phyloP scores from a whole-genome alignment of 2,888 invertebrate genomes.

The Priocnemis perturbator region DNA sequence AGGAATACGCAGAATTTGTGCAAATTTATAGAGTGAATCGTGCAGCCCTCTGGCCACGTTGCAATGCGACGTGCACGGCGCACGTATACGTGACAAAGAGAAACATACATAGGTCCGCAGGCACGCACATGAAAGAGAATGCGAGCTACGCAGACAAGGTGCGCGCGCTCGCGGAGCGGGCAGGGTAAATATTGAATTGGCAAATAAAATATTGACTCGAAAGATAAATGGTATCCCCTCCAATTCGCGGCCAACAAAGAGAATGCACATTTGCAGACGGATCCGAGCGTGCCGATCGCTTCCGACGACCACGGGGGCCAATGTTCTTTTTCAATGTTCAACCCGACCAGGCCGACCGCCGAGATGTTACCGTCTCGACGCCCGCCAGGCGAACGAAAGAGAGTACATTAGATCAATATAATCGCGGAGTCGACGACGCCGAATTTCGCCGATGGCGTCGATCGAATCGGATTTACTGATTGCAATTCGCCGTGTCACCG shows the following conservation, averaged over 20 bases:
- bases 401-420: constrained; percentile 7
- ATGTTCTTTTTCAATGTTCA: background rate
- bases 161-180: too few relatives aligned
- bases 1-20: too few relatives aligned
- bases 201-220: constrained; percentile 6
- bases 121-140: background rate
- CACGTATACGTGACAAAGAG: too few relatives aligned
- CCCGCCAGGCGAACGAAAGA: background rate
- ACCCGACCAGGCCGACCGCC: background rate
- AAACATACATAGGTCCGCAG: too few relatives aligned
- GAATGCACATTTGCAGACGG: background rate
- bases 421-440: constrained; percentile 3
- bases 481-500: background rate
- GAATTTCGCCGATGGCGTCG: background rate
- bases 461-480: constrained; percentile 7
- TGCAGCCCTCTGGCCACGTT: too few relatives aligned
- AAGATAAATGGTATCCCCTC: background rate
- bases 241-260: background rate
- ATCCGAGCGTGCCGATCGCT: background rate
- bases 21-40: too few relatives aligned
- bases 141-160: background rate
- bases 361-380: background rate
- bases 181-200: background rate
- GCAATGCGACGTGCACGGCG: too few relatives aligned
- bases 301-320: background rate